Base-by-base conservation (phyloP, 2,113 vertebrate genomes). In the Oxyura jamaicensis region DNA sequence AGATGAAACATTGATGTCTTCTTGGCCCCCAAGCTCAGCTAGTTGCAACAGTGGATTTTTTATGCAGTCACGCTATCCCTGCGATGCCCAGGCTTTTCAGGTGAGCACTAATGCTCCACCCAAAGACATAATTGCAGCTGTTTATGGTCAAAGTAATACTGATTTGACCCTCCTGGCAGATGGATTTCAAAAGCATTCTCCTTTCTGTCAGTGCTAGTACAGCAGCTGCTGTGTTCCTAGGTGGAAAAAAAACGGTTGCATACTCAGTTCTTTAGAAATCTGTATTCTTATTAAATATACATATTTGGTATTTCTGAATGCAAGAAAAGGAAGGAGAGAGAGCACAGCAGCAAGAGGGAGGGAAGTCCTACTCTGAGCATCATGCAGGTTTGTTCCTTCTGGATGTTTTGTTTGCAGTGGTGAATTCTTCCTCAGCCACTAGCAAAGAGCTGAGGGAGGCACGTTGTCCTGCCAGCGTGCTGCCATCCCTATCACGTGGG, bases 1-100 rank as follows among this genome's bases (percentile, higher is more conserved):
- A 82, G 66, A 94, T 93, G 77, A 96, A 96, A 91, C 90, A 91
- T 95, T 95, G 35, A 90, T 92, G 89, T 52, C 28, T 86, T 59
- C 4, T 13, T 79, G 68, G 50, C 33, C 83, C 88, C 26, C 2
- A 9, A 55, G 69, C 3, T 10, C 39, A 39, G 52, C 39, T 39
- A 15, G 41, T 67, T 81, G 41, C 60, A 83, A 29, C 59, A 41
- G 1, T 13, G 77, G 53, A 8, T 36, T 13, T 26, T 71, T 60
- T 26, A 36, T n/a, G 71, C 83, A 83, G 77, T 92, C 93, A 85
- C 63, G 42, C 91, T 79, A 82, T 89, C 62, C 74, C 66, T 92
- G 86, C 94, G 66, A 22, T 16, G 81, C 83, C 15, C 41, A 69
- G 81, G 2, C 74, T 73, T 53, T 41, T 76, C 83, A 90, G 90